Evolutionary conservation across 2,888 invertebrate species (phyloP).

Genomic region (Cryptophagus acutangulus): DNA sequence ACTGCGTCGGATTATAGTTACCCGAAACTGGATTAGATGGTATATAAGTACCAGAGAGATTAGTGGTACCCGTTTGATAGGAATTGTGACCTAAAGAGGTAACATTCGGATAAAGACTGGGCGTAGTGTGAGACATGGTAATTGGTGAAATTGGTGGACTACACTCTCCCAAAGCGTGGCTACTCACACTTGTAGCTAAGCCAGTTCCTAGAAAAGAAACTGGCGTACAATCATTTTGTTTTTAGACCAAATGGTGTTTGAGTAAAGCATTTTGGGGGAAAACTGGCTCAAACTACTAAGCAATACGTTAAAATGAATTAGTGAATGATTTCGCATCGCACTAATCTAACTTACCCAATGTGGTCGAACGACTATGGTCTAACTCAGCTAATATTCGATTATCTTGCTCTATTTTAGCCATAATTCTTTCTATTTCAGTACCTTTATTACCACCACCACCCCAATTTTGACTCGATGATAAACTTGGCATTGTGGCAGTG

Average conservation of each 20-base stretch:
- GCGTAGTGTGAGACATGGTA: conserved; percentile 49
- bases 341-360: conserved; percentile 51
- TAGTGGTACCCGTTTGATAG: conserved; percentile 39
- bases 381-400: conserved; percentile 84
- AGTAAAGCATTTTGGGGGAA: neutral
- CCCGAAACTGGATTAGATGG: conserved; percentile 31
- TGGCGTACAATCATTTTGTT: neutral
- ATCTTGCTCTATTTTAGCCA: conserved; percentile 92
- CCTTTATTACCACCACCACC: conserved; percentile 40
- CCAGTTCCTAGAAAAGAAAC: conserved; percentile 43
- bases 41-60: conserved; percentile 32
- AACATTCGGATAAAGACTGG: conserved; percentile 52
- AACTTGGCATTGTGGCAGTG: conserved; percentile 15
- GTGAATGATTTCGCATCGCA: neutral
- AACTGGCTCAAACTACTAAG: neutral
- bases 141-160: conserved; percentile 54
- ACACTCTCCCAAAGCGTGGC: conserved; percentile 63
- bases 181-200: conserved; percentile 65
- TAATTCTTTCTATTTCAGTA: conserved; percentile 86
- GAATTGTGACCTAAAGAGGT: conserved; percentile 46
- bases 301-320: neutral
- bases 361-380: conserved; percentile 75
- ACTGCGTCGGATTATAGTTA: conserved; percentile 35
- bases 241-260: neutral
- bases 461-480: conserved; percentile 14